Evolutionary conservation across 2,113 vertebrate species (phyloP).

Genomic region (Hypocryptadius cinnamomeus): DNA sequence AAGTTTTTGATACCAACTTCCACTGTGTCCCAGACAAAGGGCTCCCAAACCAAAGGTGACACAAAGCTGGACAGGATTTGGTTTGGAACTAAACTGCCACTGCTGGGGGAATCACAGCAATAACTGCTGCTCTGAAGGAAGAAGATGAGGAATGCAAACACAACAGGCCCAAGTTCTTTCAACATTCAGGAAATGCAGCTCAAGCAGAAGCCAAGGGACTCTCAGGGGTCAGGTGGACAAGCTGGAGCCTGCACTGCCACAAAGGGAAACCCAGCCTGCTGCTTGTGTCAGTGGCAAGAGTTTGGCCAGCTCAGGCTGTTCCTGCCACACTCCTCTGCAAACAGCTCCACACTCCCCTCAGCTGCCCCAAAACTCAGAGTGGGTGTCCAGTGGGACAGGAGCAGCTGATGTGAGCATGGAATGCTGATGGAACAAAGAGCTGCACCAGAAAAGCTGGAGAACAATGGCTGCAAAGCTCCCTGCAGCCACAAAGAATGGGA

Average conservation of each 20-base stretch:
- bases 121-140: background rate
- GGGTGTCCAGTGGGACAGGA: background rate
- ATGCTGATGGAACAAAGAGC: background rate
- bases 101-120: background rate
- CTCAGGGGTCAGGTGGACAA: background rate
- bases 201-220: background rate
- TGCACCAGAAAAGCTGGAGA: background rate
- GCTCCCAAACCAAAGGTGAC: background rate
- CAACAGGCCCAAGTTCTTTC: background rate
- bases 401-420: background rate
- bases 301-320: background rate
- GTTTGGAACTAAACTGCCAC: background rate
- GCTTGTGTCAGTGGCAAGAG: background rate
- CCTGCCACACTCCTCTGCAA: background rate
- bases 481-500: background rate
- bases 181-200: background rate
- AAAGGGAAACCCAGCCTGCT: background rate
- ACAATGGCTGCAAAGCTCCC: slow-evolving; percentile 33
- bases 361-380: background rate
- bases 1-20: background rate
- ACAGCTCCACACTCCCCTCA: background rate
- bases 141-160: background rate
- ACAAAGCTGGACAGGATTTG: background rate
- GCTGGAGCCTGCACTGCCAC: background rate
- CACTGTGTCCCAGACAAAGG: background rate